Conservation (phyloP, 2,797 vertebrate genomes). For the Ptychadena robeensis region DNA sequence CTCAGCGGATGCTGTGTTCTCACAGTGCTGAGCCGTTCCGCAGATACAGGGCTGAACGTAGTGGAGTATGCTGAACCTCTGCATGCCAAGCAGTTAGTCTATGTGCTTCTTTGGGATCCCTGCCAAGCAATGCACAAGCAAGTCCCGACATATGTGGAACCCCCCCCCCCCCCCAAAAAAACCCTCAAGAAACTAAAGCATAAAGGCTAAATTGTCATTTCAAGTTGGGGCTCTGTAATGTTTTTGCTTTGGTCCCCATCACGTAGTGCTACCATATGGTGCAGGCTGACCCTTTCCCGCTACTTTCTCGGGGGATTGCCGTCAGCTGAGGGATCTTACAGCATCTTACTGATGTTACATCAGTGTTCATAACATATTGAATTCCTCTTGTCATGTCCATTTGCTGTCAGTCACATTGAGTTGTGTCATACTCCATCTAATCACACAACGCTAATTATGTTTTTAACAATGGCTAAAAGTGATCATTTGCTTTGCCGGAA, state of each 20-base stretch:
- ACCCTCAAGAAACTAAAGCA: not conserved
- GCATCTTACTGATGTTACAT: too few species aligned
- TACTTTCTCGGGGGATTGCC: not conserved
- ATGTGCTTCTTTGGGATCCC: too few species aligned
- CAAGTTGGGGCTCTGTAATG: not conserved
- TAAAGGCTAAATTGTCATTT: not conserved
- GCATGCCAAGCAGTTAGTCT: too few species aligned
- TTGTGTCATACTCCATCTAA: slow-evolving; percentile 19
- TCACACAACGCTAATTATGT: slow-evolving; percentile 29
- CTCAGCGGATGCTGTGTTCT: too few species aligned
- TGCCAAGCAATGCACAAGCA: too few species aligned
- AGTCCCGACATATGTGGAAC: too few species aligned
- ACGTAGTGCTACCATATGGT: not conserved
- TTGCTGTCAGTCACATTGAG: slow-evolving; percentile 10
- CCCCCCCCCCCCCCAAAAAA: too few species aligned
- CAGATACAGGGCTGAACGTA: too few species aligned
- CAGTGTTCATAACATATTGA: not conserved
- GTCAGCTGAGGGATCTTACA: not conserved
- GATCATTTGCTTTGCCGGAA: slow-evolving; percentile 1
- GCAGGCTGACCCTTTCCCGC: not conserved
- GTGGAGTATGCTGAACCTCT: too few species aligned
- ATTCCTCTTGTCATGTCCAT: slow-evolving; percentile 14
- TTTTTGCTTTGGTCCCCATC: not conserved
- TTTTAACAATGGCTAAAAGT: slow-evolving; percentile 25
- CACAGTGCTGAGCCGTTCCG: too few species aligned